Conservation (phyloP, 2,113 vertebrate genomes). For the Puffinus mauretanicus region DNA sequence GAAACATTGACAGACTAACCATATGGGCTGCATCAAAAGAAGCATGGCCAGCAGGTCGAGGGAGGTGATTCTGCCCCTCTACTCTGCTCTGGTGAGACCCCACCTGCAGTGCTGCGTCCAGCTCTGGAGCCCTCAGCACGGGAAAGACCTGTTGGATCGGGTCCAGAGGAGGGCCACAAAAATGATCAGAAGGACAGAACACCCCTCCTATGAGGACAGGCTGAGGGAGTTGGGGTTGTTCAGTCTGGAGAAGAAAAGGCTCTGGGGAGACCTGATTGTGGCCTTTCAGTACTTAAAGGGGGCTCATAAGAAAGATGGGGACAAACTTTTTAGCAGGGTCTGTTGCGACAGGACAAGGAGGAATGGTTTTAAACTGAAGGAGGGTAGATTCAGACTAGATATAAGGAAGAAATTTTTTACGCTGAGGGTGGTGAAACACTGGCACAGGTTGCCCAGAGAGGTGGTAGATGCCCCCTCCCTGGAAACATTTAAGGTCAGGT, state of each 20-base stretch:
- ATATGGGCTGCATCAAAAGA: not conserved
- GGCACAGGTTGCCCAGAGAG: not conserved
- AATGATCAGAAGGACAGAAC: too few species aligned
- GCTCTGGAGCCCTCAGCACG: not conserved
- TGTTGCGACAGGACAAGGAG: not conserved
- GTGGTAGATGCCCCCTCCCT: not conserved
- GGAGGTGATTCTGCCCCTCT: not conserved
- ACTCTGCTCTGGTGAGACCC: not conserved
- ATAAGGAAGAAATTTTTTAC: not conserved
- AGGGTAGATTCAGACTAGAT: not conserved
- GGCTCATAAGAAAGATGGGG: not conserved
- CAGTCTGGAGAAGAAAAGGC: not conserved
- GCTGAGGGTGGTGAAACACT: not conserved
- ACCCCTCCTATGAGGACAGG: not conserved
- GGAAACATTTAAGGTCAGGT: not conserved
- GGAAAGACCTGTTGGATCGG: not conserved
- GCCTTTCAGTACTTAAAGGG: not conserved
- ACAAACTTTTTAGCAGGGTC: not conserved
- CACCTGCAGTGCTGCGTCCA: not conserved
- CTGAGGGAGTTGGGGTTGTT: not conserved
- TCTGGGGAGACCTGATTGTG: not conserved
- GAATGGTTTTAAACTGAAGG: not conserved
- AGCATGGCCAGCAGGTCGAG: not conserved
- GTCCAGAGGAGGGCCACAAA: not conserved
- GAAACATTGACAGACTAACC: not conserved